These are phyloP conservation scores for Orestias chungarensis DNA, from an alignment of 2,797 vertebrate species.

Conservation along the genomic window DNA sequence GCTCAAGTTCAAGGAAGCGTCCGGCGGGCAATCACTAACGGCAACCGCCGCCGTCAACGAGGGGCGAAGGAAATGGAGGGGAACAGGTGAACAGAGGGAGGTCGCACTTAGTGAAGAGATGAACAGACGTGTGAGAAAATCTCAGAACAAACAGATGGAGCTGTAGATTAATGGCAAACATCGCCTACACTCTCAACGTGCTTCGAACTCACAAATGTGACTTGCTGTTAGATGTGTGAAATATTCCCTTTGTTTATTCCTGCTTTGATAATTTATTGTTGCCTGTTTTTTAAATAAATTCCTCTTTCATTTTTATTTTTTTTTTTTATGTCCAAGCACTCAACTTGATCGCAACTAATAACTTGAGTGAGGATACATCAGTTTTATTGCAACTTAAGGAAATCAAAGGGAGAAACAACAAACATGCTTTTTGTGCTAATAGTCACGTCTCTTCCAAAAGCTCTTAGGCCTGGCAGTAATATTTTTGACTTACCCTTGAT, in stretches of 20 bases:
- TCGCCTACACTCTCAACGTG: slow-evolving; percentile 27
- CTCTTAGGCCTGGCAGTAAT: slow-evolving; percentile 61
- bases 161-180: slow-evolving; percentile 56
- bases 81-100: slow-evolving; percentile 53
- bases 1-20: slow-evolving; percentile 43
- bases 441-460: slow-evolving; percentile 45
- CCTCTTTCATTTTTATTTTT: slow-evolving; percentile 19
- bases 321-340: slow-evolving; percentile 39
- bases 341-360: slow-evolving; percentile 50
- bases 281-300: slow-evolving; percentile 18
- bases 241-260: slow-evolving; percentile 9
- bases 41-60: background rate
- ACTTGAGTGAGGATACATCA: slow-evolving; percentile 60
- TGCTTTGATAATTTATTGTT: slow-evolving; percentile 16
- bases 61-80: slow-evolving; percentile 45
- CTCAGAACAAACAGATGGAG: slow-evolving; percentile 61
- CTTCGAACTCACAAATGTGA: slow-evolving; percentile 37
- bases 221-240: slow-evolving; percentile 10
- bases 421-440: slow-evolving; percentile 46
- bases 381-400: slow-evolving; percentile 55
- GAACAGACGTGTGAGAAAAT: slow-evolving; percentile 45
- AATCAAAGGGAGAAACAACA: slow-evolving; percentile 54
- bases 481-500: slow-evolving; percentile 65
- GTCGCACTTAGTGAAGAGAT: slow-evolving; percentile 48
- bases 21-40: slow-evolving; percentile 40